phyloP scores from a whole-genome alignment of 2,113 vertebrate genomes.

The Vicugna pacos region DNA sequence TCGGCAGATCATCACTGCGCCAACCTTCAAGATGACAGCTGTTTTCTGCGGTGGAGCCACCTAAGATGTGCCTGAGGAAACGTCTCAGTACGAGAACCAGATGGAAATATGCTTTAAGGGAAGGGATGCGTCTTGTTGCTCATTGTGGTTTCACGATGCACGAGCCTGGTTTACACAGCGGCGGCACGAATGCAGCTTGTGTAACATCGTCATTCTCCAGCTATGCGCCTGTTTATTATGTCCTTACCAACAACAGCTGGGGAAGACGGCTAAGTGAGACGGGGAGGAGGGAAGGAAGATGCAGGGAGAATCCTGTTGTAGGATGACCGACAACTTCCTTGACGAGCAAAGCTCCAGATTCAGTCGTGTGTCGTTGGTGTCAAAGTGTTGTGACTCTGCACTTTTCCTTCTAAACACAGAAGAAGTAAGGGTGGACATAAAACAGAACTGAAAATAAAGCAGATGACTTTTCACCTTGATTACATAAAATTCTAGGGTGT shows the following conservation, averaged over 20 bases:
- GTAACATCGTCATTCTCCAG: conserved; percentile 10
- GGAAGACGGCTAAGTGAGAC: not conserved
- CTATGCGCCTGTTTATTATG: conserved; percentile 35
- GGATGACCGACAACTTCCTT: not conserved
- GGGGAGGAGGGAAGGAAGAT: not conserved
- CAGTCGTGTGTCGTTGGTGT: no score
- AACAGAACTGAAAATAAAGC: not conserved
- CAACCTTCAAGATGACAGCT: conserved; percentile 58
- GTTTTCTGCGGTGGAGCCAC: conserved; percentile 60
- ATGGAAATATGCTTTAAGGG: conserved; percentile 12
- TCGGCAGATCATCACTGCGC: not conserved
- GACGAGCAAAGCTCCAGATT: not conserved
- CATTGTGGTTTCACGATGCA: conserved; percentile 41
- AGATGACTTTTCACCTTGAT: not conserved
- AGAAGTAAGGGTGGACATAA: not conserved
- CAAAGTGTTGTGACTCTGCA: not conserved
- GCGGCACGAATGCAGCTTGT: not conserved
- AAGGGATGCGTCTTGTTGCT: not conserved
- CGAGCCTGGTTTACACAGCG: conserved; percentile 44
- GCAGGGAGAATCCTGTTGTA: not conserved
- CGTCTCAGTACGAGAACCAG: conserved; percentile 11
- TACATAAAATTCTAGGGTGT: not conserved
- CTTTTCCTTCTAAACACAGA: not conserved
- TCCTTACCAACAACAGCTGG: conserved; percentile 58
- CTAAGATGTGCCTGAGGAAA: conserved; percentile 60